A percentile compares a stretch with the other conserved stretches of the same genome.
These are phyloP conservation scores for Heteropelma amictum DNA, from an alignment of 2,888 invertebrate species.

Conservation along the genomic window DNA sequence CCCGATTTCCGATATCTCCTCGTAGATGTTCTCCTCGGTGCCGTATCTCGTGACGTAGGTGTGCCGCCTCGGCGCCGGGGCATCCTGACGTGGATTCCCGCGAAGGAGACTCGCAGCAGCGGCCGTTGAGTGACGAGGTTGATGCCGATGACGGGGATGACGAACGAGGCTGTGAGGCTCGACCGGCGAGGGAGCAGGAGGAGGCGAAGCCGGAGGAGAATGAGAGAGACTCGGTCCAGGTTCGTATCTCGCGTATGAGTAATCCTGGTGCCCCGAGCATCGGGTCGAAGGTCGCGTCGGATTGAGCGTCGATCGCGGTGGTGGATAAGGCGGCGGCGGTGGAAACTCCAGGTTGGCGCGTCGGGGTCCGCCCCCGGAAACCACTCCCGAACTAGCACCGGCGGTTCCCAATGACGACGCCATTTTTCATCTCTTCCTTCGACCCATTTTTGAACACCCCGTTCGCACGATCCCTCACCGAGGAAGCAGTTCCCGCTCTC, in stretches of 20 bases:
- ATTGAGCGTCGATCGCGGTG: slow-evolving; percentile 73
- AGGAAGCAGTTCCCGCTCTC: no score
- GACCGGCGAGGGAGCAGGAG: slow-evolving; percentile 84
- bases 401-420: no score
- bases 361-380: no score
- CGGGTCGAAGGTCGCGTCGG: slow-evolving; percentile 64
- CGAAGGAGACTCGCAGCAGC: slow-evolving; percentile 59
- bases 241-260: slow-evolving; percentile 91
- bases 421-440: no score
- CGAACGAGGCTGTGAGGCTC: slow-evolving; percentile 76
- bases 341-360: slow-evolving; percentile 84
- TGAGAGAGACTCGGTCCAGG: slow-evolving; percentile 82
- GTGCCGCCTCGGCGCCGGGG: slow-evolving; percentile 79
- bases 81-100: slow-evolving; percentile 45
- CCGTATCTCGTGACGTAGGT: slow-evolving; percentile 89
- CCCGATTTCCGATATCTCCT: slow-evolving; percentile 86
- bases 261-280: slow-evolving; percentile 79
- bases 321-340: slow-evolving; percentile 86
- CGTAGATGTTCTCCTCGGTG: slow-evolving; percentile 91
- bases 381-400: no score
- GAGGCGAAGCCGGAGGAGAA: no score
- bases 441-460: no score
- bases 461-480: no score
- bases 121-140: slow-evolving; percentile 72
- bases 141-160: slow-evolving; percentile 71